Evolutionary conservation across 2,113 vertebrate genomes (phyloP), one percentile per base, ranked within the genome.

Genomic region (Panurus biarmicus): DNA sequence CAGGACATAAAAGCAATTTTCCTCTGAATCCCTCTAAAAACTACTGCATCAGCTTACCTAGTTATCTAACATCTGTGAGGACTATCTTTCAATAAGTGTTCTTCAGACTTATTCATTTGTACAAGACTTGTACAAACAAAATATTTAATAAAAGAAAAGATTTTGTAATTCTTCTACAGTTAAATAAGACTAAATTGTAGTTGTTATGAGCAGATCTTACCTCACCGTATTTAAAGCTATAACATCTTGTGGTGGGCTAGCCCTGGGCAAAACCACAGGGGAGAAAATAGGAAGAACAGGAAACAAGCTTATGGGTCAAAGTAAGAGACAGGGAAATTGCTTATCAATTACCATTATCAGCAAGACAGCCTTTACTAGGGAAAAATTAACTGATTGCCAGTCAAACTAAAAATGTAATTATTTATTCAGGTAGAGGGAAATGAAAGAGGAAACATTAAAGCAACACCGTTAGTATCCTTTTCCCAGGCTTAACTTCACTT

Each of bases 1-100:
- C 89, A 87, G 94, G 91, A 97, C 35, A 92, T 96, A 94, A 98
- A 97, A 97, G 72, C 82, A 97, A 97, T 97, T 98, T 94, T 97
- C 95, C 95, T 97, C 83, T 85, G 42, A 96, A 87, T 94, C 79
- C 91, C 89, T 92, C 61, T 54, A 84, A 93, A 96, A 97, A 94
- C 48, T 65, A 77, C 64, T 86, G 26, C 62, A 95, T 97, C 89
- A 95, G 50, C 67, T 93, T 75, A 96, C 50, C 75, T 91, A 97
- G 81, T 97, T 91, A 94, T 85, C 83, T 94, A 95, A 93, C 89
- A 91, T 92, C 79, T 56, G 20, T 58, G 73, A 93, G 58, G 72
- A 71, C 60, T 93, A 74, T 80, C 53, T 94, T 95, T 97, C 51
- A 91, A 28, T 72, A 96, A 94, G 47, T 1, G 4, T 74, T 93